Evolutionary conservation across 1,140 invertebrate genomes (phyloP).

Genomic region (Lutraria rhynchaena): DNA sequence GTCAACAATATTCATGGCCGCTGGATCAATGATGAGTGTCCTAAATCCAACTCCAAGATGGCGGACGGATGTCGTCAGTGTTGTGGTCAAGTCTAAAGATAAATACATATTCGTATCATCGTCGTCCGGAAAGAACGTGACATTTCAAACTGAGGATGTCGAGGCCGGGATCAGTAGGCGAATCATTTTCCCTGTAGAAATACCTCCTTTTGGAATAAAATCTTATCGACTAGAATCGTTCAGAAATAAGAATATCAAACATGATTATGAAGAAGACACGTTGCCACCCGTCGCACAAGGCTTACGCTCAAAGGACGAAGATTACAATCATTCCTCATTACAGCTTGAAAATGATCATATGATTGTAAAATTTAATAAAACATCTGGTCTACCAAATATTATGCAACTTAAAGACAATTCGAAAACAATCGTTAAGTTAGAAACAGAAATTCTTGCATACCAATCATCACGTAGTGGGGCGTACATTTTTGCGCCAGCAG

Average conservation of each 20-base stretch:
- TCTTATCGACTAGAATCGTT: slow-evolving; percentile 11
- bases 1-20: not conserved
- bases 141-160: not conserved
- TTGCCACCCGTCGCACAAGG: not conserved
- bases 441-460: slow-evolving; percentile 25
- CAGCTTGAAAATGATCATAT: slow-evolving; percentile 22
- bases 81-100: not conserved
- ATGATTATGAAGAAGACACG: not conserved
- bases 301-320: not conserved
- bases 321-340: not conserved
- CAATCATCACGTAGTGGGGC: slow-evolving; percentile 40
- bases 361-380: slow-evolving; percentile 15
- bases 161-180: not conserved
- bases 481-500: slow-evolving; percentile 51
- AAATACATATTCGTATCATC: slow-evolving; percentile 19
- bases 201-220: slow-evolving; percentile 8
- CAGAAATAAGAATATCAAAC: slow-evolving; percentile 5
- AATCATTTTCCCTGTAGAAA: not conserved
- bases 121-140: not conserved
- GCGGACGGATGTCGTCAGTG: slow-evolving; percentile 46
- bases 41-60: slow-evolving; percentile 34
- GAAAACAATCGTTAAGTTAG: slow-evolving; percentile 75
- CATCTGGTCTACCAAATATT: slow-evolving; percentile 21
- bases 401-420: slow-evolving; percentile 11
- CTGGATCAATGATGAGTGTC: slow-evolving; percentile 10